phyloP scores from a whole-genome alignment of 2,888 invertebrate species.

The Cantharis flavilabris region DNA sequence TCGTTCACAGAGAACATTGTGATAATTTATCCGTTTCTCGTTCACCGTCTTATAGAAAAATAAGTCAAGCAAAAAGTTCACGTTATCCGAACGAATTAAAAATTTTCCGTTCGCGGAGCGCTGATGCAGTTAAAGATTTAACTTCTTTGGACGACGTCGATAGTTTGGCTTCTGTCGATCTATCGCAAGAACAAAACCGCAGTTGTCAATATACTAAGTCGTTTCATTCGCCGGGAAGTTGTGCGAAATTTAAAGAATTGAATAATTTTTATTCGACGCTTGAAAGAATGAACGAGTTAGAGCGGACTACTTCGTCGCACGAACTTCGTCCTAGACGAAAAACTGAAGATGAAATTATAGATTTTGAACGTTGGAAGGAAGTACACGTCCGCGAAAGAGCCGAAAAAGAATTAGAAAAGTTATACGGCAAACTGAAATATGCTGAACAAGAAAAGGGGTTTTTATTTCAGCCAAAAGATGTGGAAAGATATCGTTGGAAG shows the following conservation, averaged over 20 bases:
- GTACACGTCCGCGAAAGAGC: conserved; percentile 79
- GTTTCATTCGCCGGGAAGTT: conserved; percentile 66
- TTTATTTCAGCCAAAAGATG: conserved; percentile 76
- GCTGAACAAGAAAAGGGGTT: conserved; percentile 85
- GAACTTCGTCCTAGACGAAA: conserved; percentile 73
- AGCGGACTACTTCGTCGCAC: conserved; percentile 72
- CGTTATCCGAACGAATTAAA: conserved; percentile 19
- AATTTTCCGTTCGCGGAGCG: conserved; percentile 65
- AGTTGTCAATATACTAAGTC: conserved; percentile 69
- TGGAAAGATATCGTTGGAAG: conserved; percentile 77
- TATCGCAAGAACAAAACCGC: conserved; percentile 67
- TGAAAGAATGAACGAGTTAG: conserved; percentile 82
- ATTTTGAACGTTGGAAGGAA: conserved; percentile 86
- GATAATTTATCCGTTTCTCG: conserved; percentile 50
- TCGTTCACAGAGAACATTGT: conserved; percentile 48
- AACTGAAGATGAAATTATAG: conserved; percentile 79
- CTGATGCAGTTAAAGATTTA: conserved; percentile 63
- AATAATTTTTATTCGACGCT: conserved; percentile 84
- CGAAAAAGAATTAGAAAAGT: conserved; percentile 76
- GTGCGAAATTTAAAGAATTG: conserved; percentile 81
- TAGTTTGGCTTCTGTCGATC: conserved; percentile 58
- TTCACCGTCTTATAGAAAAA: conserved; percentile 70
- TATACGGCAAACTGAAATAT: conserved; percentile 76
- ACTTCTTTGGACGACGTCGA: conserved; percentile 22
- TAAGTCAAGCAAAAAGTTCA: conserved; percentile 58